Evolutionary conservation across 2,113 vertebrate genomes (phyloP).

Genomic region (Noctilio leporinus): DNA sequence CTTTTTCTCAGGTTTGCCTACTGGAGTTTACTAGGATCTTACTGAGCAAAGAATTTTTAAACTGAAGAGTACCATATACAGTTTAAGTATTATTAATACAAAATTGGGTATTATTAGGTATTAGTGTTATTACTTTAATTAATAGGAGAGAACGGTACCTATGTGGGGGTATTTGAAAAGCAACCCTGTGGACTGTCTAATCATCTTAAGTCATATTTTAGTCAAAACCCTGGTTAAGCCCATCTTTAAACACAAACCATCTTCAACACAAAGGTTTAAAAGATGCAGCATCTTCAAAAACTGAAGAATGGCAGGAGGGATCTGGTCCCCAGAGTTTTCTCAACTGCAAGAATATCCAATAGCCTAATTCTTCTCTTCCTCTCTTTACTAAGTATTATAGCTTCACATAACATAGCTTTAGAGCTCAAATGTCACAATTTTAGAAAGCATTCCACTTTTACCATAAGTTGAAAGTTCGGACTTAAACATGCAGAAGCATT

Average conservation of each 20-base stretch:
- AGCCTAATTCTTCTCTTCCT: not conserved
- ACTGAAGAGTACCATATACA: not conserved
- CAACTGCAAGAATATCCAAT: not conserved
- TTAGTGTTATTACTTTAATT: not conserved
- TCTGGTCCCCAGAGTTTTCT: not conserved
- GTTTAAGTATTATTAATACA: not conserved
- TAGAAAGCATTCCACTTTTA: slow-evolving; percentile 33
- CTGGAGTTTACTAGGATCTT: slow-evolving; percentile 3
- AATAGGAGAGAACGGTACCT: not conserved
- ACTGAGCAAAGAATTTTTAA: slow-evolving; percentile 2
- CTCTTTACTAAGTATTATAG: not conserved
- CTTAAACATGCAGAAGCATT: not conserved
- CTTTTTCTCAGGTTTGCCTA: slow-evolving; percentile 12
- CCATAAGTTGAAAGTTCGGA: not conserved
- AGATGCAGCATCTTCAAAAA: not conserved
- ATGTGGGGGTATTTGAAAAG: not conserved
- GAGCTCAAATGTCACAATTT: not conserved
- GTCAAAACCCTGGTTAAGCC: not conserved
- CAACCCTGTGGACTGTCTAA: not conserved
- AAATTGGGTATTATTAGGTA: not conserved
- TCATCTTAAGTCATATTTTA: not conserved
- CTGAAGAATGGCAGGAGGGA: not conserved
- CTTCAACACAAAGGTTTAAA: slow-evolving; percentile 9
- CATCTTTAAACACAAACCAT: not conserved
- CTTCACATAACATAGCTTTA: not conserved